Base-by-base conservation (phyloP, 2,797 vertebrate species). In the Basileuterus tristriatus region DNA sequence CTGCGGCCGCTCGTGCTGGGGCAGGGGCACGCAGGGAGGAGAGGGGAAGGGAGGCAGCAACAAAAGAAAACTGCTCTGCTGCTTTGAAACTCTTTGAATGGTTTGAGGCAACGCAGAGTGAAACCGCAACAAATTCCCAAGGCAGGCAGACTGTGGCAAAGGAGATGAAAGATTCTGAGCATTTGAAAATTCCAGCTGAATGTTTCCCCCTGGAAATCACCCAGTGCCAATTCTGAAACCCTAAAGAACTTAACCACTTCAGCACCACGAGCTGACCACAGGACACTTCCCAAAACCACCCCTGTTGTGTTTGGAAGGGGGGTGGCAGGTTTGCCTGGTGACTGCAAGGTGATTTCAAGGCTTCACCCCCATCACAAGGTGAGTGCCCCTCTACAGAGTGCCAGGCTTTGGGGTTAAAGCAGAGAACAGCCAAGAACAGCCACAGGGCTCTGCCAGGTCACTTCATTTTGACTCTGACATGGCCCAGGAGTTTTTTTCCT, bases 31-130 rank as follows among this genome's bases (percentile, higher is more conserved):
- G 44, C 15, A 50, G 39, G 1, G 52, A 76, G 69, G 93, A 91
- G 58, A 94, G 67, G 71, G 77, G 93, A 96, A 96, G 93, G 94
- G 92, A 96, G 96, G 96, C 89, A 96, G 89, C 96, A 96, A 97
- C 94, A 95, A 97, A 97, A 97, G 97, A 97, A 97, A 98, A 98
- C 96, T 97, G 96, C 95, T 98, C 96, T 94, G 93, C 94, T 95
- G 80, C 97, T 98, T 97, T 97, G 97, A 98, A 98, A 97, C 96
- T 92, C 94, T 97, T 97, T 74, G 96, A 97, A 97, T 90, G 97
- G 97, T 98, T 98, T 97, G 98, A 98, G 97, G 98, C 98, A 98
- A 98, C 4, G 30, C 97, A 98, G 97, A 97, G 97, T 22, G 95
- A 98, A 98, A 98, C 97, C 97, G 50, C 97, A 98, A 92, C 56